Conservation (phyloP, 1,140 invertebrate genomes). For the Telenomus remus region DNA sequence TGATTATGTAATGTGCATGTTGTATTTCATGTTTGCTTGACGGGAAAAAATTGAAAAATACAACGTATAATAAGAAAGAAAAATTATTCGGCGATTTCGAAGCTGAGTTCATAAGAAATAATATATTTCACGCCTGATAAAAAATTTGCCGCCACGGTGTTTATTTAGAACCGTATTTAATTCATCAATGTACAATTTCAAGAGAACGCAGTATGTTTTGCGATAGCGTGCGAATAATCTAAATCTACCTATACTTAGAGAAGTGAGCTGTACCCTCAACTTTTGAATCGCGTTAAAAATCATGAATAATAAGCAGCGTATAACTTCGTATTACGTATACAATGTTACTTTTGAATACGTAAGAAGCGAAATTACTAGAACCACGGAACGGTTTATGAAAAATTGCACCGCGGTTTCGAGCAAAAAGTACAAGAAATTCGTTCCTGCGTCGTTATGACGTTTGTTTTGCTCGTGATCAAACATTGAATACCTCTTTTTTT, state of each 20-base stretch:
- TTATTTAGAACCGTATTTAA: slow-evolving; percentile 4
- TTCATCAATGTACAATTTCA: slow-evolving; percentile 1
- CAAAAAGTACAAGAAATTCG: neutral
- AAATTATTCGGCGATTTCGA: too few species aligned
- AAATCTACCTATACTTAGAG: slow-evolving; percentile 20
- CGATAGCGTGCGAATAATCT: slow-evolving; percentile 21
- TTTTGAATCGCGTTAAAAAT: slow-evolving; percentile 23
- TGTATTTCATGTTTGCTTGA: too few species aligned
- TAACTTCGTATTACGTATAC: slow-evolving; percentile 3
- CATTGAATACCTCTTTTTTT: too few species aligned
- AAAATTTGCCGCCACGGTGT: neutral
- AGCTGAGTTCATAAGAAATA: too few species aligned
- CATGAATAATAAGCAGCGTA: slow-evolving; percentile 28
- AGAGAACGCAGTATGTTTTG: slow-evolving; percentile 10
- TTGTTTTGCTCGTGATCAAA: too few species aligned
- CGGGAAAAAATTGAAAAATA: too few species aligned
- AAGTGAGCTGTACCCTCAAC: slow-evolving; percentile 15
- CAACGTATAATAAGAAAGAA: too few species aligned
- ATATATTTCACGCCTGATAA: too few species aligned
- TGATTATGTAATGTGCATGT: too few species aligned
- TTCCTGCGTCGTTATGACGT: neutral
- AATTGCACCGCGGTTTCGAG: neutral
- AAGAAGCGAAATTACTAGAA: slow-evolving; percentile 7
- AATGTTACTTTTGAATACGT: slow-evolving; percentile 9
- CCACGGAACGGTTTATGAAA: neutral